Evolutionary conservation across 2,797 vertebrate species (phyloP).

Genomic region (Bucorvus abyssinicus): DNA sequence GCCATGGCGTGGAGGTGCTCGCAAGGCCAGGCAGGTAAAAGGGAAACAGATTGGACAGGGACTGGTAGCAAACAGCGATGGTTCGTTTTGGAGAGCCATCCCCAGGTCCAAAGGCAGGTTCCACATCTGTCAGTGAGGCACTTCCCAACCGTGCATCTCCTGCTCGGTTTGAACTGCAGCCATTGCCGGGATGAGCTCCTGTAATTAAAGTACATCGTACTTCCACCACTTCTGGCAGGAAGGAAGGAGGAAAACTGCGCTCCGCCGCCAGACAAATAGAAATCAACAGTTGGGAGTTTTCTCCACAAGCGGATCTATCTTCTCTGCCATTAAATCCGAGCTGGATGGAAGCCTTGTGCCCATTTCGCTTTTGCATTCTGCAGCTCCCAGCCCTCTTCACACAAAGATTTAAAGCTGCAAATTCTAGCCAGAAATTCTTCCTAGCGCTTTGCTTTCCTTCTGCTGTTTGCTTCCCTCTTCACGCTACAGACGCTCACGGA

Average conservation of each 20-base stretch:
- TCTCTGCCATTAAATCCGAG: constrained; percentile 4
- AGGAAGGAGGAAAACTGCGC: constrained; percentile 22
- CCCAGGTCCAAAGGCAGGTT: background rate
- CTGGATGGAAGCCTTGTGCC: constrained; percentile 47
- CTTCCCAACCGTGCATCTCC: background rate
- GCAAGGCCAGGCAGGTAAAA: background rate
- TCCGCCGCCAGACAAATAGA: constrained; percentile 49
- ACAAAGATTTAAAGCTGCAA: background rate
- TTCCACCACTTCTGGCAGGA: constrained; percentile 48
- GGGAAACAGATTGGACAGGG: background rate
- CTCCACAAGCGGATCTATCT: background rate
- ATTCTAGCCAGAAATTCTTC: constrained; percentile 38
- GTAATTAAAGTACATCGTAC: constrained; percentile 26
- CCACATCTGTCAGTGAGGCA: background rate
- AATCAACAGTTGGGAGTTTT: constrained; percentile 49
- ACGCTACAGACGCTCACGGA: constrained; percentile 13
- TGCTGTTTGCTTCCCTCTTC: constrained; percentile 37
- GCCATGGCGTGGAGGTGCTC: background rate
- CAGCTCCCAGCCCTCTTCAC: background rate
- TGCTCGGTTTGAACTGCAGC: constrained; percentile 40
- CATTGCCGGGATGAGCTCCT: constrained; percentile 38
- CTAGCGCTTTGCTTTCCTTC: constrained; percentile 37
- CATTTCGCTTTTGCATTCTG: background rate
- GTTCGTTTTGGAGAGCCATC: background rate
- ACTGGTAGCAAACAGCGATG: background rate